Conservation (phyloP, 1,140 invertebrate genomes). For the Drosophila erecta region DNA sequence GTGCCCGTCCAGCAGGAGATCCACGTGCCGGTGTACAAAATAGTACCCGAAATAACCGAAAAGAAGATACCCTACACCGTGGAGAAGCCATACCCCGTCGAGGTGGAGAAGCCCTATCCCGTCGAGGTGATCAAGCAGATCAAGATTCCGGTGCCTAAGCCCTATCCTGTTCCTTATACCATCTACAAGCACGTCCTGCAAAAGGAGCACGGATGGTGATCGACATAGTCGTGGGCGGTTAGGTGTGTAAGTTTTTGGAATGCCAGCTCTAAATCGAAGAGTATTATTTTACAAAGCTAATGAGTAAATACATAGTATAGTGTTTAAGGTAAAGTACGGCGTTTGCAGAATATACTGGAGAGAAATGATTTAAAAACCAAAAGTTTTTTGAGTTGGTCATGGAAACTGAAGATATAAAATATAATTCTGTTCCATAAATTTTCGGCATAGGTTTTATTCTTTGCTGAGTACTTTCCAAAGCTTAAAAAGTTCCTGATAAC, state of each 20-base stretch:
- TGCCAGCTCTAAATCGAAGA: conserved; percentile 1
- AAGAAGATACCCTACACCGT: conserved; percentile 91
- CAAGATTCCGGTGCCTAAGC: conserved; percentile 90
- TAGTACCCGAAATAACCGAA: conserved; percentile 88
- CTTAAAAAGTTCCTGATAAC: conserved; percentile 2
- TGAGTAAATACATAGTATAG: conserved; percentile 28
- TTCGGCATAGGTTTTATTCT: background rate
- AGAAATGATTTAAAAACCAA: background rate
- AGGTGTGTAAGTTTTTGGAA: conserved; percentile 14
- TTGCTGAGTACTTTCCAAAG: background rate
- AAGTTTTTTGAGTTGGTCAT: too few species aligned
- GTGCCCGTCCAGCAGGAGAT: conserved; percentile 90
- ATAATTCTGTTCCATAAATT: background rate
- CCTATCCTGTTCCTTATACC: conserved; percentile 91
- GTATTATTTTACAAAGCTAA: conserved; percentile 7
- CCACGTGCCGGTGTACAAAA: conserved; percentile 90
- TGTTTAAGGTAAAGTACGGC: conserved; percentile 1
- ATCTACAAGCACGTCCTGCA: conserved; percentile 93
- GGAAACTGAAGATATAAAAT: background rate
- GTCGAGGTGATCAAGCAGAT: conserved; percentile 92
- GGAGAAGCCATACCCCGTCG: conserved; percentile 91
- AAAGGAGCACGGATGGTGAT: conserved; percentile 85
- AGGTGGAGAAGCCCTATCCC: conserved; percentile 91
- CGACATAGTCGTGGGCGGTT: background rate
- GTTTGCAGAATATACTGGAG: background rate